phyloP scores from a whole-genome alignment of 2,888 invertebrate genomes.

The Leptothorax acervorum region DNA sequence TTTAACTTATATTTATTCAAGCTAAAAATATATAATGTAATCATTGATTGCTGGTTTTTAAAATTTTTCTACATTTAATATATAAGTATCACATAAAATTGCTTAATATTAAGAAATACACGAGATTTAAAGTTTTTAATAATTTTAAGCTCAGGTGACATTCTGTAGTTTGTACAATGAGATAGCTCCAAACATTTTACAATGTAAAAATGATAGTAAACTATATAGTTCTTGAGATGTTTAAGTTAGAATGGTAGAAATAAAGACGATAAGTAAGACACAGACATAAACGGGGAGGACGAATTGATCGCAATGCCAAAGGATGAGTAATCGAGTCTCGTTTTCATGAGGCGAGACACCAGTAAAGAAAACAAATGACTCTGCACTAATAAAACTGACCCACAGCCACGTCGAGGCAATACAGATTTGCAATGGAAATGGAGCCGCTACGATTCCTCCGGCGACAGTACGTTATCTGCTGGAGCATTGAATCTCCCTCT shows the following conservation, averaged over 20 bases:
- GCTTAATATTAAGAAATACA: not conserved
- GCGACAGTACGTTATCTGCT: conserved; percentile 59
- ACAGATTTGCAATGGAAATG: conserved; percentile 74
- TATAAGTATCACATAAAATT: not conserved
- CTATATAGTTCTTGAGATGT: not conserved
- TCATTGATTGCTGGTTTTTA: not conserved
- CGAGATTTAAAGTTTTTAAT: not conserved
- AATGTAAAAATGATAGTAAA: not conserved
- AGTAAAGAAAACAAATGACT: conserved; percentile 71
- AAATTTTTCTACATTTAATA: not conserved
- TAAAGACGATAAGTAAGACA: not conserved
- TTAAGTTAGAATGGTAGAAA: not conserved
- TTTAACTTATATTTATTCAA: conserved; percentile 12
- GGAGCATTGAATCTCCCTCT: conserved; percentile 53
- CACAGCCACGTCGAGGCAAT: conserved; percentile 59
- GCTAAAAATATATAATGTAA: not conserved
- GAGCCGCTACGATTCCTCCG: conserved; percentile 49
- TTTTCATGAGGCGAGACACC: conserved; percentile 34
- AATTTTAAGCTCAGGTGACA: not conserved
- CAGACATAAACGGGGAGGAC: conserved; percentile 13
- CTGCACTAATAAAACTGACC: conserved; percentile 70
- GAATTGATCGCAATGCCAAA: conserved; percentile 61
- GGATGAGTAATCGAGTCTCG: conserved; percentile 6
- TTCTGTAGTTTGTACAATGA: not conserved
- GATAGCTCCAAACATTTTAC: not conserved